Percentiles rank a stretch among this genome's conserved stretches.
Evolutionary conservation across 2,797 vertebrate genomes (phyloP).

Genomic region (Remorina albescens): DNA sequence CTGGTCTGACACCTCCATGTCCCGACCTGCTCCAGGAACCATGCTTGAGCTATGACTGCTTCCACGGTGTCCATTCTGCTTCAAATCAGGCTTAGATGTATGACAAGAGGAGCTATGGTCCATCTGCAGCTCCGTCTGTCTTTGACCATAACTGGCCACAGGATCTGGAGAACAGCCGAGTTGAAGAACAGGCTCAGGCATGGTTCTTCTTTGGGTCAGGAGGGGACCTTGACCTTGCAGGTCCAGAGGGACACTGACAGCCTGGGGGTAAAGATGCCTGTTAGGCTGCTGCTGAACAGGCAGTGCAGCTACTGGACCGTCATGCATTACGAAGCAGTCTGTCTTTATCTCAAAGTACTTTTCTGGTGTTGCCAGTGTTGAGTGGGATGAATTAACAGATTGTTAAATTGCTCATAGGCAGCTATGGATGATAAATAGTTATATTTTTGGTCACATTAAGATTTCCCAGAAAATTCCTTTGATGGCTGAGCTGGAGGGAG

Average conservation of each 20-base stretch:
- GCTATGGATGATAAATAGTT: not conserved
- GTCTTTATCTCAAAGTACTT: conserved; percentile 20
- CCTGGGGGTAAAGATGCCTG: conserved; percentile 41
- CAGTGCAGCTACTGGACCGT: conserved; percentile 37
- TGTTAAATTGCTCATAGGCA: conserved; percentile 19
- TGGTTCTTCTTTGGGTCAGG: conserved; percentile 33
- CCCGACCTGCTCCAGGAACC: conserved; percentile 20
- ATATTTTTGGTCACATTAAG: conserved; percentile 11
- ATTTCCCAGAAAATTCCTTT: conserved; percentile 6
- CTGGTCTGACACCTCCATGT: conserved; percentile 18
- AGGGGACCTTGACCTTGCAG: conserved; percentile 43
- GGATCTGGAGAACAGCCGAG: conserved; percentile 5
- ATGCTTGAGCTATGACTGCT: conserved; percentile 22
- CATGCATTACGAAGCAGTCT: conserved; percentile 39
- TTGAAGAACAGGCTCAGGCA: conserved; percentile 63
- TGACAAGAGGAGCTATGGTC: conserved; percentile 24
- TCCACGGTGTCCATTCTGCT: conserved; percentile 38
- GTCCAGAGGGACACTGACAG: conserved; percentile 43
- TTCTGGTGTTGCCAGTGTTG: not conserved
- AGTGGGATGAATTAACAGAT: not conserved
- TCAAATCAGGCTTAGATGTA: not conserved
- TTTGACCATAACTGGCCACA: conserved; percentile 15
- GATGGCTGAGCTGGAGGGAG: conserved; percentile 32
- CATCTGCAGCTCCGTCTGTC: conserved; percentile 24
- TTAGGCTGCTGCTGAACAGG: conserved; percentile 37